These are phyloP conservation scores for Sorex maritimensis DNA, from an alignment of 2,797 vertebrate species.

Conservation along the genomic window DNA sequence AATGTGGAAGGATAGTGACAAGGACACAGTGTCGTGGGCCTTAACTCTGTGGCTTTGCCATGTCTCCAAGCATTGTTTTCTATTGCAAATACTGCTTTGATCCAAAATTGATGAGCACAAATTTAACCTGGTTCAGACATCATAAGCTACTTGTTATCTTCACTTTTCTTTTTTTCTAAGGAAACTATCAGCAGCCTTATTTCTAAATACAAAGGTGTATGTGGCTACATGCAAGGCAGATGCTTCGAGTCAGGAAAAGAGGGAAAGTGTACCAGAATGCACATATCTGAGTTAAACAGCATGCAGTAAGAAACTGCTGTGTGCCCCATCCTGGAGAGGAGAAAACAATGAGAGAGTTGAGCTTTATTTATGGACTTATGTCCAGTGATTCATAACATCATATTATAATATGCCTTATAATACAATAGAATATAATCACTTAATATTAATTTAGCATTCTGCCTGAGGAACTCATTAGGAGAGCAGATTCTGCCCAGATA, in stretches of 20 bases:
- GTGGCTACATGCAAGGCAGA: constrained; percentile 9
- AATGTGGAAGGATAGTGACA: not conserved
- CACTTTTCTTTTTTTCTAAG: constrained; percentile 45
- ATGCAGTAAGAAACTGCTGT: not conserved
- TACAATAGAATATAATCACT: not conserved
- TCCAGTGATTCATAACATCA: not conserved
- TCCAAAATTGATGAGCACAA: not conserved
- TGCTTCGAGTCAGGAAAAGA: not conserved
- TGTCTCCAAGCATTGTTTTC: not conserved
- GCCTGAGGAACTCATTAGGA: not conserved
- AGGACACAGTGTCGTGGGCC: not conserved
- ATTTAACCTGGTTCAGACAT: not conserved
- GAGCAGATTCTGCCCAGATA: not conserved
- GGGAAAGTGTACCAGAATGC: not conserved
- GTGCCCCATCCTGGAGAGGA: not conserved
- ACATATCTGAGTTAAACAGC: not conserved
- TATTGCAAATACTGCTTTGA: not conserved
- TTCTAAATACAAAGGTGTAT: constrained; percentile 40
- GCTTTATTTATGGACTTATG: not conserved
- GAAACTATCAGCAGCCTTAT: not conserved
- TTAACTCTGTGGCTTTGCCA: fast-evolving
- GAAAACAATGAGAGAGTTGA: not conserved
- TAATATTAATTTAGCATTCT: not conserved
- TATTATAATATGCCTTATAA: not conserved
- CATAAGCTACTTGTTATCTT: not conserved